Conservation (phyloP, 2,797 vertebrate species). For the Macrochelys suwanniensis region DNA sequence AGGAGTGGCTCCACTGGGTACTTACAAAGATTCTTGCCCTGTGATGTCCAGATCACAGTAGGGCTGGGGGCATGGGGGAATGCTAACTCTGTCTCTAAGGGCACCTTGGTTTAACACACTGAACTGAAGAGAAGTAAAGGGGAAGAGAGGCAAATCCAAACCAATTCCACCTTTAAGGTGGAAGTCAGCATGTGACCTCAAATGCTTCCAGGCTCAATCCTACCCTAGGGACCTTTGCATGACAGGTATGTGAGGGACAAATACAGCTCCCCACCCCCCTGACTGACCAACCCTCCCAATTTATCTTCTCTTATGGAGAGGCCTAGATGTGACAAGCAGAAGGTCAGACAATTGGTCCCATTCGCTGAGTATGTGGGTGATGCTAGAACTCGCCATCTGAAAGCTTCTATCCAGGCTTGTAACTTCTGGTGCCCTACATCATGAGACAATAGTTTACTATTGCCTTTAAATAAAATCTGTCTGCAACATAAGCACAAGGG, state of each 20-base stretch:
- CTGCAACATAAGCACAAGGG: not conserved
- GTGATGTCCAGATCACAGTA: not conserved
- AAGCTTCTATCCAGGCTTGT: not conserved
- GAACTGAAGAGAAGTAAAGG: not conserved
- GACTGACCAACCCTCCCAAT: not conserved
- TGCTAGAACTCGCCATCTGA: not conserved
- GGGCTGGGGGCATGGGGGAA: not conserved
- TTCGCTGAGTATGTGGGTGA: not conserved
- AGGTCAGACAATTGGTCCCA: not conserved
- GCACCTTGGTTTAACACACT: not conserved
- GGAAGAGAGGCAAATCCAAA: not conserved
- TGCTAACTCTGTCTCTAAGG: fast-evolving
- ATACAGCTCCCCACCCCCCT: not conserved
- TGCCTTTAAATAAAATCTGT: too few relatives aligned
- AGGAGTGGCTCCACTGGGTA: not conserved
- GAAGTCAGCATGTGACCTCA: not conserved
- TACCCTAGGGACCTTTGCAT: not conserved
- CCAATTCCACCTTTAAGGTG: not conserved
- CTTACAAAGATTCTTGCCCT: not conserved
- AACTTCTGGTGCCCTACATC: not conserved
- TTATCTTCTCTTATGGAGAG: not conserved
- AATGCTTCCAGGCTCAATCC: not conserved
- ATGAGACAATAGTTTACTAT: not conserved
- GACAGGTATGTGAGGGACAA: not conserved
- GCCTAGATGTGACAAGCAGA: not conserved